These are phyloP conservation scores for Hypothenemus hampei DNA, from an alignment of 1,140 invertebrate species.

Conservation along the genomic window DNA sequence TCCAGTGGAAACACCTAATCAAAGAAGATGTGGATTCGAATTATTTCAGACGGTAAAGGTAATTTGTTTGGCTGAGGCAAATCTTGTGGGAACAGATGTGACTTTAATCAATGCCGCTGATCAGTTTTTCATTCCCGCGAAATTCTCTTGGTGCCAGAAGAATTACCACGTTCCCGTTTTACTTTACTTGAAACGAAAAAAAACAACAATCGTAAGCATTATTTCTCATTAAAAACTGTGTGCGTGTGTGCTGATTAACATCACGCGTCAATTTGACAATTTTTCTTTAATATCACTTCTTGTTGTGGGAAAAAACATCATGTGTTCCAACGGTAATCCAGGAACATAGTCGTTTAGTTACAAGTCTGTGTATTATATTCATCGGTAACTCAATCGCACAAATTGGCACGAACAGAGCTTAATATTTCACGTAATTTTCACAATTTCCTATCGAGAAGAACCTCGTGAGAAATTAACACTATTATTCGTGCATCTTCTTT, in stretches of 20 bases:
- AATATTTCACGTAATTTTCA: slow-evolving; percentile 20
- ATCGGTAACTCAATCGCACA: slow-evolving; percentile 41
- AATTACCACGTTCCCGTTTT: too few relatives aligned
- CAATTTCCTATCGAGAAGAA: too few relatives aligned
- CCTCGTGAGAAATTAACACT: too few relatives aligned
- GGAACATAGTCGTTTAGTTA: background rate
- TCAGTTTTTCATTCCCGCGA: slow-evolving; percentile 28
- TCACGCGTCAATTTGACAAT: too few relatives aligned
- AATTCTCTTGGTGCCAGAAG: slow-evolving; percentile 3
- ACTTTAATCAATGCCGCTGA: slow-evolving; percentile 40
- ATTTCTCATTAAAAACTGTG: slow-evolving; percentile 3
- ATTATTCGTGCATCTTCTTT: too few relatives aligned
- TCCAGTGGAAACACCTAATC: slow-evolving; percentile 20
- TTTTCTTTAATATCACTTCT: too few relatives aligned
- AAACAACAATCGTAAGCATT: too few relatives aligned
- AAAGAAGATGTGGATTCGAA: slow-evolving; percentile 18
- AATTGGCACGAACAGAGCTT: slow-evolving; percentile 39
- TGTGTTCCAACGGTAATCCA: background rate
- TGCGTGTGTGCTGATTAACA: background rate
- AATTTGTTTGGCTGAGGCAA: slow-evolving; percentile 28
- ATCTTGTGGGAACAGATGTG: slow-evolving; percentile 37
- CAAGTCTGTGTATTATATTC: slow-evolving; percentile 6
- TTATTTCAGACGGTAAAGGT: slow-evolving; percentile 21
- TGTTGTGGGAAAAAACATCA: too few relatives aligned
- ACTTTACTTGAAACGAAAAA: too few relatives aligned